These are phyloP conservation scores for Galeopterus variegatus DNA, from an alignment of 2,113 vertebrate genomes.

Conservation along the genomic window DNA sequence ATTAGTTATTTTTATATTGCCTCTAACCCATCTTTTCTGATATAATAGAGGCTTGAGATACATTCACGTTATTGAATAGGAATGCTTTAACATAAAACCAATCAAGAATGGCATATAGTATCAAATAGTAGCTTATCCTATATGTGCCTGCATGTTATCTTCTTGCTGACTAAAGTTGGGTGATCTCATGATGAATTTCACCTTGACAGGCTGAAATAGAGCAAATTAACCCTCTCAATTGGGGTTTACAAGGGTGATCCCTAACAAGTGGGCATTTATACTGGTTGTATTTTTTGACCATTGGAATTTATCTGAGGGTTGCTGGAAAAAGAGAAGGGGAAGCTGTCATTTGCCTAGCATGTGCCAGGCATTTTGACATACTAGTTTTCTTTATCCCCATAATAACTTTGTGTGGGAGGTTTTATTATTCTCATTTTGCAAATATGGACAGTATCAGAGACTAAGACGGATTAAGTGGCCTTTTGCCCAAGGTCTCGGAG, in stretches of 20 bases:
- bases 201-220: too few relatives aligned
- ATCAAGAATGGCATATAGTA: neutral
- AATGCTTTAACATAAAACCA: neutral
- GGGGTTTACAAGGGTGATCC: fast-evolving
- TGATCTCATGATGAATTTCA: neutral
- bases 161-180: neutral
- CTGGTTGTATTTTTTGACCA: neutral
- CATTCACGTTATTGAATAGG: fast-evolving
- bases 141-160: fast-evolving
- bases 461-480: neutral
- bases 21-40: neutral
- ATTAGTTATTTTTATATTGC: neutral
- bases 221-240: fast-evolving
- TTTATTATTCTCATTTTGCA: neutral
- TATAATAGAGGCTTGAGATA: neutral
- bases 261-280: fast-evolving
- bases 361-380: too few relatives aligned
- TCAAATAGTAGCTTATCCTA: fast-evolving
- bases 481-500: neutral
- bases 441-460: neutral
- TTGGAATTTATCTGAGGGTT: neutral
- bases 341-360: neutral
- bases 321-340: neutral
- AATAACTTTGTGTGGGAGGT: too few relatives aligned
- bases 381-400: fast-evolving